A percentile compares a stretch with the other conserved stretches of the same genome.
These are phyloP conservation scores for Corvus moneduloides DNA, from an alignment of 2,113 vertebrate species.

Conservation along the genomic window DNA sequence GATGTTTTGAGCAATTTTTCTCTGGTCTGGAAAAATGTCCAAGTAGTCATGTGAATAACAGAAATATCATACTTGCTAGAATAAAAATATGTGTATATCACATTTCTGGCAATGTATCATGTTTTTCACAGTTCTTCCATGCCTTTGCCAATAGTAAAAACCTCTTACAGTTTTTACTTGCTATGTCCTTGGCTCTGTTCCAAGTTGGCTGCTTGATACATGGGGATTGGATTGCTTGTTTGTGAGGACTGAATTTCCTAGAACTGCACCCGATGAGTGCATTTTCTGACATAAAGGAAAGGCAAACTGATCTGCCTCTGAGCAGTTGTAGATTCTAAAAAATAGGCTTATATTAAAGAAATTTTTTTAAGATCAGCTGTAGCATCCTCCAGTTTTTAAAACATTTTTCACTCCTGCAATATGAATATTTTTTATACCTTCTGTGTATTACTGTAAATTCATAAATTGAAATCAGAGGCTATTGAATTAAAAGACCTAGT, in stretches of 20 bases:
- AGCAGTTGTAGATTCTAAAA: not conserved
- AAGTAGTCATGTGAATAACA: not conserved
- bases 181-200: not conserved
- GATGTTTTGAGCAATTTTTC: not conserved
- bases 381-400: not conserved
- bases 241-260: not conserved
- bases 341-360: not conserved
- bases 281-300: not conserved
- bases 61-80: not conserved
- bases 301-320: not conserved
- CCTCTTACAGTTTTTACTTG: not conserved
- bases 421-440: not conserved
- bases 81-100: not conserved
- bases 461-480: not conserved
- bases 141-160: not conserved
- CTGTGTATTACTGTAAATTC: not conserved
- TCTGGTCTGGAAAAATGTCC: not conserved
- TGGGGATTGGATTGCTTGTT: not conserved
- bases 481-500: not conserved
- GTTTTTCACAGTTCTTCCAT: not conserved
- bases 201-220: not conserved
- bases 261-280: not conserved
- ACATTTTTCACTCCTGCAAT: not conserved
- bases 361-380: not conserved
- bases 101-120: not conserved